A percentile compares a stretch with the other conserved stretches of the same genome.
These are phyloP conservation scores for Fundulus diaphanus DNA, from an alignment of 2,797 vertebrate genomes.

Conservation along the genomic window DNA sequence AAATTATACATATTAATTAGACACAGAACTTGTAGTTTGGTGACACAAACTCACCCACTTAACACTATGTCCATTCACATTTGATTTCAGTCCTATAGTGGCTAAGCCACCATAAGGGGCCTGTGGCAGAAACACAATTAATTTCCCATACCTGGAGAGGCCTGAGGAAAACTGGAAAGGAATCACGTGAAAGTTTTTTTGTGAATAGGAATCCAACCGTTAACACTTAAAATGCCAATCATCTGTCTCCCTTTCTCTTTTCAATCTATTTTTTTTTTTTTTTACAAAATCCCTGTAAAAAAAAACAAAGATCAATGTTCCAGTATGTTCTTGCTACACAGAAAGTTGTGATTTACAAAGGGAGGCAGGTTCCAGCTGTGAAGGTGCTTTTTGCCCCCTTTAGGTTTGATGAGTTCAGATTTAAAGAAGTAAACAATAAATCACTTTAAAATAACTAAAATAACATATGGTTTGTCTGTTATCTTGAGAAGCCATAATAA, in stretches of 20 bases:
- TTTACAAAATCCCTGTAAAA: slow-evolving; percentile 6
- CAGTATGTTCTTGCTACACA: slow-evolving; percentile 11
- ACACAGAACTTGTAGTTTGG: background rate
- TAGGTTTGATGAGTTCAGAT: slow-evolving; percentile 15
- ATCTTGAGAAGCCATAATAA: slow-evolving; percentile 23
- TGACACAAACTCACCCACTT: background rate
- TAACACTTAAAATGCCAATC: slow-evolving; percentile 17
- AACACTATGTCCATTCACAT: slow-evolving; percentile 1
- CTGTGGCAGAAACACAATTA: slow-evolving; percentile 51
- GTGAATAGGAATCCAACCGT: slow-evolving; percentile 45
- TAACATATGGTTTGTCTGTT: background rate
- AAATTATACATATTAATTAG: background rate
- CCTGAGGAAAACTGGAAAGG: slow-evolving; percentile 38
- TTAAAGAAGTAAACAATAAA: slow-evolving; percentile 5
- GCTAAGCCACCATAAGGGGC: slow-evolving; percentile 23
- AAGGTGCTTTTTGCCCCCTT: slow-evolving; percentile 20
- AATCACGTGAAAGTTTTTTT: slow-evolving; percentile 49
- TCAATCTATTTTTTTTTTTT: background rate
- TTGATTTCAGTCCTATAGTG: slow-evolving; percentile 26
- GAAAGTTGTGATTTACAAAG: slow-evolving; percentile 27
- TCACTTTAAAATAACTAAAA: background rate
- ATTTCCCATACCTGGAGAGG: slow-evolving; percentile 47
- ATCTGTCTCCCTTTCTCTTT: background rate
- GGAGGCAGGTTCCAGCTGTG: slow-evolving; percentile 21
- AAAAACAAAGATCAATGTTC: slow-evolving; percentile 10